Evolutionary conservation across 2,888 invertebrate genomes (phyloP).

Genomic region (Adelognathus sp.): DNA sequence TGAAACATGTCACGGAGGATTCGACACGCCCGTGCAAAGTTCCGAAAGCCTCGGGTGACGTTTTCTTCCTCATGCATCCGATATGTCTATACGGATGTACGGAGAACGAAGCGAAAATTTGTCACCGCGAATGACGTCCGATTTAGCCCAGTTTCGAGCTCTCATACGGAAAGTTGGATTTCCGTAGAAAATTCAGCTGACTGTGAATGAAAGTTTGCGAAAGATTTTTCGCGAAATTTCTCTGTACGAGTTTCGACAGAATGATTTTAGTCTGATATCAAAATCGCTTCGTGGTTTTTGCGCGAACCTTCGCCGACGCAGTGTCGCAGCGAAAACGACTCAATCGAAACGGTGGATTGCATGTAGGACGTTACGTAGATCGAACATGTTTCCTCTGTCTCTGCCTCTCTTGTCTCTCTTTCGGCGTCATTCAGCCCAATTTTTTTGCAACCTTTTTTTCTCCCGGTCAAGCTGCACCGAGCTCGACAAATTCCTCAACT

Average conservation of each 20-base stretch:
- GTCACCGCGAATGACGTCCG: conserved; percentile 7
- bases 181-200: not conserved
- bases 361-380: not conserved
- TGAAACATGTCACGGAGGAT: conserved; percentile 14
- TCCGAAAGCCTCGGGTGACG: not conserved
- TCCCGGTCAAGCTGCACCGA: not conserved
- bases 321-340: not conserved
- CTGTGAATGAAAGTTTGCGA: conserved; percentile 14
- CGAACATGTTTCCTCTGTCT: no score
- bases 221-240: conserved; percentile 4
- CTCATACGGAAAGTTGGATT: not conserved
- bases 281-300: not conserved
- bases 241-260: conserved; percentile 15
- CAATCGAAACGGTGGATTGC: not conserved
- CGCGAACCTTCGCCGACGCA: conserved; percentile 10
- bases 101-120: conserved; percentile 20
- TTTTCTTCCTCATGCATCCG: not conserved
- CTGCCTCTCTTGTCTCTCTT: not conserved
- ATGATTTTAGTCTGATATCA: conserved; percentile 19
- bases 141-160: conserved; percentile 25
- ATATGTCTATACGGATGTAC: not conserved
- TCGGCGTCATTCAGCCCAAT: conserved; percentile 9
- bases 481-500: conserved; percentile 57
- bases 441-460: conserved; percentile 16
- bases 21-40: conserved; percentile 16